Conservation (phyloP, 2,113 vertebrate genomes). For the Verasper variegatus region DNA sequence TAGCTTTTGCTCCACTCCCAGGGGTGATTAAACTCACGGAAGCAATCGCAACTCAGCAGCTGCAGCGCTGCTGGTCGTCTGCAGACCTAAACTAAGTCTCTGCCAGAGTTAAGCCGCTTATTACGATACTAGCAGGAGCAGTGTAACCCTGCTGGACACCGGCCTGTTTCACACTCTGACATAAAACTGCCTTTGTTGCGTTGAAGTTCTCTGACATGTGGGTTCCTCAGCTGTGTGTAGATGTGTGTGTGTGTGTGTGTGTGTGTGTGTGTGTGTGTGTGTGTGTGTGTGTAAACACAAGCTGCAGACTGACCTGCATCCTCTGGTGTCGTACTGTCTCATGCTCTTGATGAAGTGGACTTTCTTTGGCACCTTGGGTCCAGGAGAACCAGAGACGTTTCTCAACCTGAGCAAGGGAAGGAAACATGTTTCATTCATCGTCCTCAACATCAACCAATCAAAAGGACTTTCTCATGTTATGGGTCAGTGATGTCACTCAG, state of each 20-base stretch:
- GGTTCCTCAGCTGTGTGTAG: background rate
- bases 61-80: conserved; percentile 47
- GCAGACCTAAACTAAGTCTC: conserved; percentile 38
- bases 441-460: background rate
- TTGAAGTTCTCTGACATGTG: background rate
- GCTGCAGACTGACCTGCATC: conserved; percentile 86
- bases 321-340: conserved; percentile 96
- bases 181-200: conserved; percentile 10
- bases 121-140: conserved; percentile 42
- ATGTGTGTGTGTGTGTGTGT: background rate
- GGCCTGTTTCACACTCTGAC: background rate
- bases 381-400: conserved; percentile 89
- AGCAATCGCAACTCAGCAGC: conserved; percentile 39
- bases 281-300: background rate
- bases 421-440: background rate
- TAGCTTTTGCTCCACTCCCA: conserved; percentile 53
- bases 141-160: background rate
- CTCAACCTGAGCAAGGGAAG: conserved; percentile 71
- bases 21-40: conserved; percentile 58
- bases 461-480: background rate
- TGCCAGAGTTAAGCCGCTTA: conserved; percentile 67
- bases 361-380: conserved; percentile 90
- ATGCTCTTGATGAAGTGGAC: conserved; percentile 99
- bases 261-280: background rate
- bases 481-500: background rate